These are phyloP conservation scores for Macquaria australasica DNA, from an alignment of 2,113 vertebrate species.

Conservation along the genomic window DNA sequence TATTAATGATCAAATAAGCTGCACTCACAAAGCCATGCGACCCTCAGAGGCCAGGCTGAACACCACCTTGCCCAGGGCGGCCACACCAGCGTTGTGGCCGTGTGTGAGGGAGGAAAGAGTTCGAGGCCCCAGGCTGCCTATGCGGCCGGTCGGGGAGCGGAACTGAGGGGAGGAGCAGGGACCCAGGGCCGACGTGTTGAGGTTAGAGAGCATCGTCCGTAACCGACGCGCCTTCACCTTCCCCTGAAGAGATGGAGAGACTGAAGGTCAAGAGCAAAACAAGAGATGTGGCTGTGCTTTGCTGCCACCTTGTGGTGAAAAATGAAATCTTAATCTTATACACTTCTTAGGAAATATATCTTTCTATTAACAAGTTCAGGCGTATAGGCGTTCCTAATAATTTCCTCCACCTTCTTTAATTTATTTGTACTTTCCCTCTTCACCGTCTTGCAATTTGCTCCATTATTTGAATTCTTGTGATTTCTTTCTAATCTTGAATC, in stretches of 20 bases:
- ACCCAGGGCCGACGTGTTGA: constrained; percentile 85
- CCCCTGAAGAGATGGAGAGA: constrained; percentile 79
- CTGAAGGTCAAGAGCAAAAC: not conserved
- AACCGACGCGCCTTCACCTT: constrained; percentile 91
- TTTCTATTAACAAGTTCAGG: no score
- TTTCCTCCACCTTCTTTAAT: no score
- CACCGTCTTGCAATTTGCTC: no score
- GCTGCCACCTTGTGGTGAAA: constrained; percentile 69
- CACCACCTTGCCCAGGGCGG: constrained; percentile 91
- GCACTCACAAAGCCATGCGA: constrained; percentile 92
- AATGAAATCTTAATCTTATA: no score
- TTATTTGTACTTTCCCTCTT: no score
- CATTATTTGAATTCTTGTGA: no score
- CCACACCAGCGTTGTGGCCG: constrained; percentile 85
- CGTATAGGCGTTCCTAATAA: no score
- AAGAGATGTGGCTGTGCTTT: constrained; percentile 3
- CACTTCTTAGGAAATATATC: no score
- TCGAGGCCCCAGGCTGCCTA: constrained; percentile 83
- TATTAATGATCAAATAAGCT: not conserved
- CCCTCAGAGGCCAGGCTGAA: constrained; percentile 92
- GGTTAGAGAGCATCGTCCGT: constrained; percentile 88
- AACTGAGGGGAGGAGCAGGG: constrained; percentile 88
- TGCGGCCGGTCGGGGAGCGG: constrained; percentile 84
- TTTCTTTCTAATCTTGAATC: no score
- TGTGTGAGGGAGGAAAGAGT: constrained; percentile 82